Evolutionary conservation across 1,140 invertebrate genomes (phyloP).

Genomic region (Galleria mellonella): DNA sequence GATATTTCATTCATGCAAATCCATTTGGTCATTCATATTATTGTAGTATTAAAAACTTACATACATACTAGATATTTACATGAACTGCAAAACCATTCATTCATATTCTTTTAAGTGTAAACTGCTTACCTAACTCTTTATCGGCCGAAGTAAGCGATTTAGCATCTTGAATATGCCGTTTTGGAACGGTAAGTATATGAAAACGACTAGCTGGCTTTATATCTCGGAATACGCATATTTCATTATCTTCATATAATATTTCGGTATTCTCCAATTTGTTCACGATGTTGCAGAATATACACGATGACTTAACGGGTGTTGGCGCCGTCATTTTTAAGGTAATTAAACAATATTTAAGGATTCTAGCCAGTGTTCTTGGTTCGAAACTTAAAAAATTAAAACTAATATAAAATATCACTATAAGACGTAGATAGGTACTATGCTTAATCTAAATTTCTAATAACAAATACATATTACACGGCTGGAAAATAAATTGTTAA

Average conservation of each 20-base stretch:
- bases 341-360: neutral
- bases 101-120: no score
- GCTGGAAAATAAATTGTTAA: no score
- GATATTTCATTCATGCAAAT: no score
- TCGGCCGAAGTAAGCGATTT: constrained; percentile 80
- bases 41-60: no score
- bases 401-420: no score
- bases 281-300: constrained; percentile 84
- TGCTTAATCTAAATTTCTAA: no score
- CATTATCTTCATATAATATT: constrained; percentile 82
- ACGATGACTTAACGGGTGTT: constrained; percentile 49
- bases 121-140: constrained; percentile 78
- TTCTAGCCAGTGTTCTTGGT: neutral
- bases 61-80: no score
- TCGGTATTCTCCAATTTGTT: constrained; percentile 74
- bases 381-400: no score
- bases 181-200: constrained; percentile 89
- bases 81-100: no score
- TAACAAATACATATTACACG: no score
- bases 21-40: no score
- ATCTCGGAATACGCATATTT: constrained; percentile 87
- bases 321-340: constrained; percentile 15
- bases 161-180: constrained; percentile 83
- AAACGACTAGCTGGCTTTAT: constrained; percentile 87
- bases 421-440: no score